These are phyloP conservation scores for Prosopocoilus inquinatus DNA, from an alignment of 2,888 invertebrate species.

Conservation along the genomic window DNA sequence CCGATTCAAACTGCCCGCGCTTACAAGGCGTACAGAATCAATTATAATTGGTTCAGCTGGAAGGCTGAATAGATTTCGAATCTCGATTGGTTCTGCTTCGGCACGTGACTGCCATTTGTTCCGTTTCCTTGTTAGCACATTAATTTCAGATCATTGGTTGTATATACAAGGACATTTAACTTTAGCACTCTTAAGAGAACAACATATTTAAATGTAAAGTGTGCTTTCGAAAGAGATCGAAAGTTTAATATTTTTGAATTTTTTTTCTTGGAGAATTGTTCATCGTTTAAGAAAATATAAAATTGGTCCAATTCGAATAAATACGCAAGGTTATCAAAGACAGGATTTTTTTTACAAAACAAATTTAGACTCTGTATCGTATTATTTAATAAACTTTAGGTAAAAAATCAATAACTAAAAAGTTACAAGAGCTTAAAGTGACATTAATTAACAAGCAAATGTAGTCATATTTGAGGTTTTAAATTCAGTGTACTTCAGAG, in stretches of 20 bases:
- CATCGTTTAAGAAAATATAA: too few relatives aligned
- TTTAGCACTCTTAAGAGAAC: background rate
- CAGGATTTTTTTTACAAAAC: too few relatives aligned
- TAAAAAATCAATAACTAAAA: too few relatives aligned
- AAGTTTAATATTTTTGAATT: background rate
- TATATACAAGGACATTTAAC: constrained; percentile 15
- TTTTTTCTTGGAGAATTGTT: too few relatives aligned
- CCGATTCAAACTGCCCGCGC: constrained; percentile 44
- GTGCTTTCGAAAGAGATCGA: background rate
- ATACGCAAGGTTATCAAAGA: too few relatives aligned
- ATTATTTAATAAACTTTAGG: too few relatives aligned
- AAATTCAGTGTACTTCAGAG: too few relatives aligned
- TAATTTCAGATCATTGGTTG: constrained; percentile 36
- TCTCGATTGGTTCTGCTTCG: constrained; percentile 58
- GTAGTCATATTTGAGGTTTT: too few relatives aligned
- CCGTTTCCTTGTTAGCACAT: constrained; percentile 34
- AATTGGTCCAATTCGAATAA: too few relatives aligned
- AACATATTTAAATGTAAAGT: background rate
- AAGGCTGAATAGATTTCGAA: constrained; percentile 38
- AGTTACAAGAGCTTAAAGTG: too few relatives aligned
- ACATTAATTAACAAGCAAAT: too few relatives aligned
- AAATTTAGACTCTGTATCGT: too few relatives aligned
- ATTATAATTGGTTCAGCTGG: constrained; percentile 42
- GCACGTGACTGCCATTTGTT: constrained; percentile 57
- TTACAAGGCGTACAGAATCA: constrained; percentile 47